phyloP scores from a whole-genome alignment of 1,140 invertebrate genomes.

The Rhopalosiphum padi region DNA sequence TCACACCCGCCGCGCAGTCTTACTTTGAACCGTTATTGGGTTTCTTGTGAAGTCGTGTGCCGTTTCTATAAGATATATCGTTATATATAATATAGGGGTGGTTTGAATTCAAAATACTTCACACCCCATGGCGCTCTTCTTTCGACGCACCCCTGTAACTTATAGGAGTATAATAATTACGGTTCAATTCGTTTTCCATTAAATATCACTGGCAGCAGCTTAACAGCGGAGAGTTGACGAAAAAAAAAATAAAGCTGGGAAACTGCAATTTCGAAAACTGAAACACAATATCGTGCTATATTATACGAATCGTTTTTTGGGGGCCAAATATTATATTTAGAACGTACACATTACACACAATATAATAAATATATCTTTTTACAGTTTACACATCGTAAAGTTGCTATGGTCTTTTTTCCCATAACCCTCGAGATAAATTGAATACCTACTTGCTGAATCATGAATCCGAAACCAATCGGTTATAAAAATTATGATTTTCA shows the following conservation, averaged over 20 bases:
- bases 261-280: neutral
- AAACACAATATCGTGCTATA: neutral
- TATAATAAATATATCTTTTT: neutral
- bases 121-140: neutral
- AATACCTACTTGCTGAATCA: slow-evolving; percentile 31
- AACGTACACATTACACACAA: neutral
- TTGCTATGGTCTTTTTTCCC: slow-evolving; percentile 10
- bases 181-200: neutral
- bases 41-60: neutral
- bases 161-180: neutral
- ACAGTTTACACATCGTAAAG: neutral
- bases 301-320: neutral
- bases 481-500: slow-evolving; percentile 42
- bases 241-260: neutral
- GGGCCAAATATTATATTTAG: neutral
- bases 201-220: neutral
- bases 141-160: neutral
- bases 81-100: neutral
- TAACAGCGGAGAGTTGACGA: neutral
- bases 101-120: neutral
- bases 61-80: neutral
- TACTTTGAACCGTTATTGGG: neutral
- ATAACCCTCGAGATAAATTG: slow-evolving; percentile 9
- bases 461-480: slow-evolving; percentile 50
- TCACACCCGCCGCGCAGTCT: neutral